A percentile compares a stretch with the other conserved stretches of the same genome.
These are phyloP conservation scores for Papilio gigon DNA, from an alignment of 2,888 invertebrate species.

Conservation along the genomic window DNA sequence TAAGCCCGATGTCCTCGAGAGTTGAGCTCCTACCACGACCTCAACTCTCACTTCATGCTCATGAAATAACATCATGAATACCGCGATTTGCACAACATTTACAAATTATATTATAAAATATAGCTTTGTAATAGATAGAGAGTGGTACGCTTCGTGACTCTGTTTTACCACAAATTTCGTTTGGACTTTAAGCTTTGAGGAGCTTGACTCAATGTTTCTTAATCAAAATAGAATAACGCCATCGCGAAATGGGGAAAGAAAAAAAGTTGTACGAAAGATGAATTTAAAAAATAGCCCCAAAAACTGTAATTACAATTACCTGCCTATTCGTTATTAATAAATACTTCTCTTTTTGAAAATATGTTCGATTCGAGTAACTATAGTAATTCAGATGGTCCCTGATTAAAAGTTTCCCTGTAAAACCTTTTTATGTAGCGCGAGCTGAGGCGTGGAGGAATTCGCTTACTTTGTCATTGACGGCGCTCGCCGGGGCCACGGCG, in stretches of 20 bases:
- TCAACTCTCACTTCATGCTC: constrained; percentile 42
- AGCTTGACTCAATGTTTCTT: too few relatives aligned
- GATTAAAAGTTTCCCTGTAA: constrained; percentile 78
- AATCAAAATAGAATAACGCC: too few relatives aligned
- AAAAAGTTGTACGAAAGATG: too few relatives aligned
- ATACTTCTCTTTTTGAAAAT: background rate
- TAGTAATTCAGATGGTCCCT: constrained; percentile 64
- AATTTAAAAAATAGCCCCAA: too few relatives aligned
- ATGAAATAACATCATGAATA: background rate
- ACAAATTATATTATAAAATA: too few relatives aligned
- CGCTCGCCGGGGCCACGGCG: constrained; percentile 46
- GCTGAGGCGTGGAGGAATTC: constrained; percentile 69
- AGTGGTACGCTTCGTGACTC: too few relatives aligned
- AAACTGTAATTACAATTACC: too few relatives aligned
- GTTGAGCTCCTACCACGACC: constrained; percentile 47
- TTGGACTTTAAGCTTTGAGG: too few relatives aligned
- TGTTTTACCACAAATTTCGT: too few relatives aligned
- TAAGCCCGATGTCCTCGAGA: constrained; percentile 72
- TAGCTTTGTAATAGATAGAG: too few relatives aligned
- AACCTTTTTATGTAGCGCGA: constrained; percentile 76
- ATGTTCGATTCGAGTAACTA: constrained; percentile 49
- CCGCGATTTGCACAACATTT: too few relatives aligned
- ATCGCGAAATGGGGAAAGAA: too few relatives aligned
- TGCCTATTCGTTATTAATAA: background rate
- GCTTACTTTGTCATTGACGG: constrained; percentile 68